Evolutionary conservation across 2,113 vertebrate genomes (phyloP).

Genomic region (Thoracochromis brauschi): DNA sequence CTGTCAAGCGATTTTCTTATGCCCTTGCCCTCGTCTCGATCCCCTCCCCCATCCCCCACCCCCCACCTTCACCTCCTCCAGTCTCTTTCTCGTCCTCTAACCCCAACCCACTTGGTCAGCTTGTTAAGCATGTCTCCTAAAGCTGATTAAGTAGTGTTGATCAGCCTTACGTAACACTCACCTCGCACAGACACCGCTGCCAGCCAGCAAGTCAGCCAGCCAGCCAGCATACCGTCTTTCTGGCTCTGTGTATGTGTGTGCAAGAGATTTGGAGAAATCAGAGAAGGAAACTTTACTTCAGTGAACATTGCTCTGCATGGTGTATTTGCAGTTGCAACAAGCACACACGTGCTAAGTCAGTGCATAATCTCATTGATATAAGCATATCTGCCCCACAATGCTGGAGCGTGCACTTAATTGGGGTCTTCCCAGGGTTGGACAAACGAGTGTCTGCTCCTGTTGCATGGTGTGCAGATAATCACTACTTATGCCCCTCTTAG

Average conservation of each 20-base stretch:
- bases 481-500: slow-evolving; percentile 12
- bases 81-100: background rate
- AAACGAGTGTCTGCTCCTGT: background rate
- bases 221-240: background rate
- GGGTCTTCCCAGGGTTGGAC: background rate
- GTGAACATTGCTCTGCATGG: slow-evolving; percentile 2
- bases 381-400: background rate
- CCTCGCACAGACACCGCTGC: slow-evolving; percentile 43
- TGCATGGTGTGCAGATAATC: slow-evolving; percentile 26
- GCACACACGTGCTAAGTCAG: background rate
- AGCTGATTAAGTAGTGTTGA: slow-evolving; percentile 69
- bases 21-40: background rate
- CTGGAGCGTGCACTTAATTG: background rate
- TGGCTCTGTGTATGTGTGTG: background rate
- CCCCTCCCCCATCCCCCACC: background rate
- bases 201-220: background rate
- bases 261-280: slow-evolving; percentile 18
- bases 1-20: background rate
- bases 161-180: slow-evolving; percentile 62
- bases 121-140: slow-evolving; percentile 65
- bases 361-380: background rate
- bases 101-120: slow-evolving; percentile 36
- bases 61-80: background rate
- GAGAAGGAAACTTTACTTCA: slow-evolving; percentile 8
- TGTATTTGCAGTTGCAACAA: background rate